Base-by-base conservation (phyloP, 2,888 invertebrate species). In the Galerucella calmariensis region DNA sequence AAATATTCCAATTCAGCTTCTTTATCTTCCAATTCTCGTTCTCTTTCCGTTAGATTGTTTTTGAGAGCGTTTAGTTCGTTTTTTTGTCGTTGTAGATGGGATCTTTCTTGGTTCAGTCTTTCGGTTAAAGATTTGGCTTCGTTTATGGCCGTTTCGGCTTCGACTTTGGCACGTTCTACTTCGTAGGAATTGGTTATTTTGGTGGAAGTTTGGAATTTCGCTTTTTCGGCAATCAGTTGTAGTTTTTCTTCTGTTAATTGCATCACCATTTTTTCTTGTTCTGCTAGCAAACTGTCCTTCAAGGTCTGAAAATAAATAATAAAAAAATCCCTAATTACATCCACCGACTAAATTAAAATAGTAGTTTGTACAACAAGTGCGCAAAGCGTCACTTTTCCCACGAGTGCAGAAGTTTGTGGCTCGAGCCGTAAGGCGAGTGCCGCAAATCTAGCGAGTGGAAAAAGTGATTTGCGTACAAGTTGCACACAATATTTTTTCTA, bases 221-320 rank as follows among this genome's bases (percentile, higher is more conserved):
- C 81, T 81, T 84, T 85, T 82, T 88, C 87, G 0, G 87, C 83
- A 1, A 83, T 81, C 51, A 88, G 87, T 2, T 89, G 84, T 48
- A 90, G 87, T 82, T 90, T 91, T 12, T 91, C 90, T 86, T 92
- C 92, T 0, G 90, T 88, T 77, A 90, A 87, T 82, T 91, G 90
- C 76, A 90, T 88, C 44, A 91, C 90, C 0, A 90, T 88, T 81
- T 89, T 89, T 16, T 90, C 88, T 83, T 91, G 91, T 82, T 91
- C 91, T 16, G 90, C 90, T 73, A 92, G 85, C 24, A 91, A 87
- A 3, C 89, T 86, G 85, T 91, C 90, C 11, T 90, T 90, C 58
- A 91, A 81, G 1, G 90, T 85, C 84, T 92, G 88, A 76, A 90
- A 27, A 53, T 35, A 51, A 24, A 62, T 14, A 59, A 12, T 69